Conservation (phyloP, 2,888 invertebrate species). For the Arge pagana region DNA sequence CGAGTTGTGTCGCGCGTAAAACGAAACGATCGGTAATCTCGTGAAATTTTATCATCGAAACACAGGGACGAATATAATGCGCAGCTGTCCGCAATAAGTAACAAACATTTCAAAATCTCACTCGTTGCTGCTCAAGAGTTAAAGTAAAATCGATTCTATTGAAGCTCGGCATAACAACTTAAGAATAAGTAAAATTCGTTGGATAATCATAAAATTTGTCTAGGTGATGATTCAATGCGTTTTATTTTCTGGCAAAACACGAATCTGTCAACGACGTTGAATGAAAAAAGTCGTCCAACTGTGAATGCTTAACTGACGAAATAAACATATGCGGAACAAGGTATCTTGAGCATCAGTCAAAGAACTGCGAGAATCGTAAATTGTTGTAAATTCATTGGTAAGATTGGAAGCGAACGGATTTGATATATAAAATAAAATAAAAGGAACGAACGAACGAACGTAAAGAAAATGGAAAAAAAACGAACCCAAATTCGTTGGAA, state of each 20-base stretch:
- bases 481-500: constrained; percentile 15
- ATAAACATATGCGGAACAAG: constrained; percentile 9
- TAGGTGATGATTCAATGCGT: neutral
- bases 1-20: too few species aligned
- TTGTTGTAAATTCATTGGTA: constrained; percentile 14
- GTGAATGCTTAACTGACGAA: constrained; percentile 5
- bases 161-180: too few species aligned
- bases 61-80: too few species aligned
- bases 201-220: constrained; percentile 1
- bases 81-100: too few species aligned
- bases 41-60: too few species aligned
- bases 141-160: too few species aligned
- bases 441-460: neutral
- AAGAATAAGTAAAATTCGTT: constrained; percentile 1
- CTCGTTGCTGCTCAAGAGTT: too few species aligned
- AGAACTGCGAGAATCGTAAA: constrained; percentile 4
- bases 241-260: constrained; percentile 14
- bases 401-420: constrained; percentile 17
- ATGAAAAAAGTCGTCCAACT: constrained; percentile 3
- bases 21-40: too few species aligned
- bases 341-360: constrained; percentile 14
- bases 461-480: constrained; percentile 11
- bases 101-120: too few species aligned
- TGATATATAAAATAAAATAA: constrained; percentile 3
- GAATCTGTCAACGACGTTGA: neutral